These are phyloP conservation scores for Drosophila macrospina DNA, from an alignment of 2,888 invertebrate genomes.

Conservation along the genomic window DNA sequence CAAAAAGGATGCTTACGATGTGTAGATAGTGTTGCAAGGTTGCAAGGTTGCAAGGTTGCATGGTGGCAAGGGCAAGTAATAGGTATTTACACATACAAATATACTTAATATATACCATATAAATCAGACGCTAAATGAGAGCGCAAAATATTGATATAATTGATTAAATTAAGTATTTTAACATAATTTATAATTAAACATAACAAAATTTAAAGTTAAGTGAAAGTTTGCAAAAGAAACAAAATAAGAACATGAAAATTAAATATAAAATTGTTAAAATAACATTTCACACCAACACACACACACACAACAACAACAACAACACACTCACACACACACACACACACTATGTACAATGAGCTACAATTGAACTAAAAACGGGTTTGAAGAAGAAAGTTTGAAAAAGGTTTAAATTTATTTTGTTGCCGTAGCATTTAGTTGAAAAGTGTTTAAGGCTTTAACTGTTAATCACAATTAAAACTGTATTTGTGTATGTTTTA, in stretches of 20 bases:
- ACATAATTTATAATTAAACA: constrained; percentile 64
- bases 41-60: constrained; percentile 11
- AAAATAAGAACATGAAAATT: constrained; percentile 15
- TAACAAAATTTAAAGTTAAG: constrained; percentile 51
- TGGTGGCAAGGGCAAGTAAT: constrained; percentile 20
- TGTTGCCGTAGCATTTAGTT: constrained; percentile 72
- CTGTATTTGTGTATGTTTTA: constrained; percentile 30
- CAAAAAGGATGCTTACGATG: constrained; percentile 87
- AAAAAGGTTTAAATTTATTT: constrained; percentile 31
- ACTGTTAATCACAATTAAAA: constrained; percentile 48
- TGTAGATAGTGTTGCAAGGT: constrained; percentile 78
- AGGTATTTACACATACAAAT: constrained; percentile 2
- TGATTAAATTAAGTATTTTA: constrained; percentile 72
- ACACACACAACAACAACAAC: too few relatives aligned
- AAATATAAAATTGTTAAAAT: constrained; percentile 47
- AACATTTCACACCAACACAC: constrained; percentile 28
- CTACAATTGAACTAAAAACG: constrained; percentile 62
- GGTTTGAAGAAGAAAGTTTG: constrained; percentile 41
- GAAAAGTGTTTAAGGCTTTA: constrained; percentile 56
- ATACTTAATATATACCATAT: constrained; percentile 24
- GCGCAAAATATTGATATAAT: constrained; percentile 67
- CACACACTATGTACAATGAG: constrained; percentile 66
- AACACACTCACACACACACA: constrained; percentile 29
- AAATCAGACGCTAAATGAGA: constrained; percentile 34
- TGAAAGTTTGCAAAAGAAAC: constrained; percentile 31